A percentile compares a stretch with the other conserved stretches of the same genome.
phyloP scores from a whole-genome alignment of 2,888 invertebrate genomes.

The Frankliniella intonsa region DNA sequence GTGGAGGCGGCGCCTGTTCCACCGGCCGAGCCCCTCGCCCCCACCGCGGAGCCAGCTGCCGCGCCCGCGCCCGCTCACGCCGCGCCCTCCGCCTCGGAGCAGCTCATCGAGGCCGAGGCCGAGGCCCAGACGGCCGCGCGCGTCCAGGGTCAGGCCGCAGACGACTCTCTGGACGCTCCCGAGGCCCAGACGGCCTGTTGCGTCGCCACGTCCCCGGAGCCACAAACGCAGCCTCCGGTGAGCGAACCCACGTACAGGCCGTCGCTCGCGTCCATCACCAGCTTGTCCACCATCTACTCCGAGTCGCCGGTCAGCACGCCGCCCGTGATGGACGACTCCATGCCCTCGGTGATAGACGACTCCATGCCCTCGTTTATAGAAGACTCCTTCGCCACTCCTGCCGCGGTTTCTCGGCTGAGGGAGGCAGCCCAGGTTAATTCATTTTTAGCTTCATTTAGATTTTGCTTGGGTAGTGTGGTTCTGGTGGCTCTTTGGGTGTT shows the following conservation, averaged over 20 bases:
- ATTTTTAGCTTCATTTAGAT: neutral
- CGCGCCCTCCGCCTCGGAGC: neutral
- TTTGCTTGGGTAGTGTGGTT: neutral
- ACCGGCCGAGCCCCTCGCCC: neutral
- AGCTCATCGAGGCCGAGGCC: neutral
- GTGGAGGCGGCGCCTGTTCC: neutral
- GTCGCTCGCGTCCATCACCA: neutral
- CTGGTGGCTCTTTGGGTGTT: no score
- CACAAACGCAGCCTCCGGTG: neutral
- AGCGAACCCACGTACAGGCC: neutral
- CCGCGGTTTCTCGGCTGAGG: neutral
- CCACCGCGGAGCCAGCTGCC: neutral
- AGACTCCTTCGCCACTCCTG: neutral
- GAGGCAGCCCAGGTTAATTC: neutral
- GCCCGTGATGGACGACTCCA: neutral
- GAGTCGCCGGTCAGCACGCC: neutral
- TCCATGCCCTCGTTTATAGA: neutral
- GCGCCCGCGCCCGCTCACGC: neutral
- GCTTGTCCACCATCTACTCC: conserved; percentile 13
- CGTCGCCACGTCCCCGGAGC: neutral
- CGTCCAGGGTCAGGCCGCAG: neutral
- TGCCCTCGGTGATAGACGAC: neutral
- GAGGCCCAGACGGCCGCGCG: neutral
- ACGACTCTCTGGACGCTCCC: neutral
- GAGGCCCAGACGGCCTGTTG: neutral